phyloP scores from a whole-genome alignment of 2,797 vertebrate species.

The Decapterus maruadsi region DNA sequence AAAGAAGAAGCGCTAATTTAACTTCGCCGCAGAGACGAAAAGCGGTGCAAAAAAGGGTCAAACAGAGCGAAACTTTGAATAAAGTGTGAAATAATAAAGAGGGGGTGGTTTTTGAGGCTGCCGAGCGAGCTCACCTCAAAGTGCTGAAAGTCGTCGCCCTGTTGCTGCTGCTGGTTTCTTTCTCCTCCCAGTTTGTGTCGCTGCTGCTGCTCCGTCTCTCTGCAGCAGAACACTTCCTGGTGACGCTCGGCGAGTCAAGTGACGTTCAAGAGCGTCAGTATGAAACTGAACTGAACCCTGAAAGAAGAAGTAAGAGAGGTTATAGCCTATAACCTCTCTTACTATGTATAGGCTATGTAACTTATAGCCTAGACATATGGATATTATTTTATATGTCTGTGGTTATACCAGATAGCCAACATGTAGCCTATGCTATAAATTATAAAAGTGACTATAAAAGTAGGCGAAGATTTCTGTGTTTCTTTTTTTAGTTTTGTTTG shows the following conservation, averaged over 20 bases:
- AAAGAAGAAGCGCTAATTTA: not conserved
- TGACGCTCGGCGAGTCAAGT: slow-evolving; percentile 17
- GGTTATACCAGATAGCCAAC: too few relatives aligned
- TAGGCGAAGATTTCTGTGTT: too few relatives aligned
- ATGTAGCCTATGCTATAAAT: too few relatives aligned
- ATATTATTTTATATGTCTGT: too few relatives aligned
- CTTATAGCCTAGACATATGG: too few relatives aligned
- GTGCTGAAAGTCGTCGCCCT: slow-evolving; percentile 44
- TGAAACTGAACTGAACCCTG: not conserved
- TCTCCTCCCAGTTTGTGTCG: slow-evolving; percentile 53
- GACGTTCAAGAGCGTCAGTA: not conserved
- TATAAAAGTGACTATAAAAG: too few relatives aligned
- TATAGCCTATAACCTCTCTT: too few relatives aligned
- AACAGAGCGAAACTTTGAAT: not conserved
- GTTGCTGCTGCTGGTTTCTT: slow-evolving; percentile 32
- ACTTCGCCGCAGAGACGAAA: not conserved
- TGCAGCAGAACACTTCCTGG: slow-evolving; percentile 65
- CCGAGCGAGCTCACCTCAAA: slow-evolving; percentile 15
- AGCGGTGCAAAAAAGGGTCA: not conserved
- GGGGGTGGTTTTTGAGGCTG: not conserved
- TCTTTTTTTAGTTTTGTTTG: too few relatives aligned
- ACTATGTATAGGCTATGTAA: too few relatives aligned
- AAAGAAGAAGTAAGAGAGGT: not conserved
- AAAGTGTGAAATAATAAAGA: accelerated
- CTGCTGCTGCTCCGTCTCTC: not conserved